Base-by-base conservation (phyloP, 1,140 invertebrate genomes). In the Proales similis region DNA sequence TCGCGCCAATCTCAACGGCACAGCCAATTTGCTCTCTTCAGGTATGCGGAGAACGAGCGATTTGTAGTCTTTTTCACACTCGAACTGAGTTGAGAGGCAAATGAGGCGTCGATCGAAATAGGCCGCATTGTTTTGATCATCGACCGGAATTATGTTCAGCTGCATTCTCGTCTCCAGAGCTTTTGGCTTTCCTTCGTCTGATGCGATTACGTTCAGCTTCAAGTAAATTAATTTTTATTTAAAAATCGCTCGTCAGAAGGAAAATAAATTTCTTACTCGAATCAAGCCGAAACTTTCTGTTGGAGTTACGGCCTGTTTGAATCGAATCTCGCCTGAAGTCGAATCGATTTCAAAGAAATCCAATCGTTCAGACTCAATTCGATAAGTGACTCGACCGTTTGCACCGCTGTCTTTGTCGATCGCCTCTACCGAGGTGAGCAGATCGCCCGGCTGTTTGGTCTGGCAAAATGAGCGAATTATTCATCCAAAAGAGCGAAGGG, bases 121-220 rank as follows among this genome's bases (percentile, higher is more conserved):
- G 20, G 51, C 51, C 14, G 9, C 45, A 11, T 57, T 57, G 36
- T 57, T 39, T 5, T 19, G 20, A n/a, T 57, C 51, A 42, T 57
- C 51, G 45, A 27, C 20, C 11, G 45, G 22, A 29, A 57, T 57
- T 17, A 57, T 42, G 19, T 24, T 42, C 0, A 57, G 2, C 7
- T 36, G 39, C 30, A 57, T n/a, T 6, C 51, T 36, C 3, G 51
- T 26, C 20, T 42, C 45, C 0, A 57, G n/a, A 29, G 24, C 24
- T 9, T 24, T 42, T 0, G 51, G 51, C 24, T 42, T 38, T 3
- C 51, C 51, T 30, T 42, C 30, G 32, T 57, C 51, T 11, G 51
- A 42, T 12, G 38, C 51, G 27, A 57, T 57, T 29, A 57, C 20
- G 45, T 57, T 42, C 27, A 57, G 27, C 51, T 57, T 39, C 7